A percentile compares a stretch with the other conserved stretches of the same genome.
Conservation (phyloP, 2,888 invertebrate genomes). For the Exephanes ischioxanthus region DNA sequence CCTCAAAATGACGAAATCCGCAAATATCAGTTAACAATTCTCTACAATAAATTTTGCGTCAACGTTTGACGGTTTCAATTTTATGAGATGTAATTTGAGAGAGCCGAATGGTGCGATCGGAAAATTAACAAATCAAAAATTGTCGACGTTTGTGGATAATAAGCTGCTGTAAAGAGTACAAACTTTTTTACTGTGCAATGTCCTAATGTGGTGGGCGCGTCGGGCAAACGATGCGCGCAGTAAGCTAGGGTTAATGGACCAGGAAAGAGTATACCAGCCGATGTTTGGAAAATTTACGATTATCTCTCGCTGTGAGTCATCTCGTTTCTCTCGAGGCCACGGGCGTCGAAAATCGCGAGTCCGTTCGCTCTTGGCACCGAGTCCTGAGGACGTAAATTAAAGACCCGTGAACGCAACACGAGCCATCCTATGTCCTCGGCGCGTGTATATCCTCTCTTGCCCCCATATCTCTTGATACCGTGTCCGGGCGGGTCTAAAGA, state of each 20-base stretch:
- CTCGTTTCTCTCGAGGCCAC: slow-evolving; percentile 16
- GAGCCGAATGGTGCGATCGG: too few species aligned
- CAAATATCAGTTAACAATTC: too few species aligned
- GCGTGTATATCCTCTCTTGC: slow-evolving; percentile 20
- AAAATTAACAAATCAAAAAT: too few species aligned
- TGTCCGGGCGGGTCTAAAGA: not conserved
- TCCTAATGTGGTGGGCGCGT: not conserved
- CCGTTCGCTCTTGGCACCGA: slow-evolving; percentile 54
- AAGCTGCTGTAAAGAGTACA: too few species aligned
- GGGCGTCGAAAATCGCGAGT: slow-evolving; percentile 45
- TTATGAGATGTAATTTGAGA: too few species aligned
- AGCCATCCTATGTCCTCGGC: slow-evolving; percentile 22
- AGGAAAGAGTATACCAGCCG: not conserved
- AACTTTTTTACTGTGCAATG: too few species aligned
- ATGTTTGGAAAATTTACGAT: slow-evolving; percentile 30
- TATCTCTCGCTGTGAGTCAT: slow-evolving; percentile 6
- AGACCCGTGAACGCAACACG: slow-evolving; percentile 28
- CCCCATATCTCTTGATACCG: not conserved
- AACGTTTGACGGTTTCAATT: too few species aligned
- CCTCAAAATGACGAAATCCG: too few species aligned
- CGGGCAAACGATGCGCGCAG: not conserved
- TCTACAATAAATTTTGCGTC: too few species aligned
- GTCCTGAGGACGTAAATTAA: slow-evolving; percentile 52
- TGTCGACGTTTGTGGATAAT: too few species aligned
- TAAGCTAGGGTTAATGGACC: not conserved